Evolutionary conservation across 2,113 vertebrate genomes (phyloP), one percentile per base, ranked within the genome.

Genomic region (Prolemur simus): DNA sequence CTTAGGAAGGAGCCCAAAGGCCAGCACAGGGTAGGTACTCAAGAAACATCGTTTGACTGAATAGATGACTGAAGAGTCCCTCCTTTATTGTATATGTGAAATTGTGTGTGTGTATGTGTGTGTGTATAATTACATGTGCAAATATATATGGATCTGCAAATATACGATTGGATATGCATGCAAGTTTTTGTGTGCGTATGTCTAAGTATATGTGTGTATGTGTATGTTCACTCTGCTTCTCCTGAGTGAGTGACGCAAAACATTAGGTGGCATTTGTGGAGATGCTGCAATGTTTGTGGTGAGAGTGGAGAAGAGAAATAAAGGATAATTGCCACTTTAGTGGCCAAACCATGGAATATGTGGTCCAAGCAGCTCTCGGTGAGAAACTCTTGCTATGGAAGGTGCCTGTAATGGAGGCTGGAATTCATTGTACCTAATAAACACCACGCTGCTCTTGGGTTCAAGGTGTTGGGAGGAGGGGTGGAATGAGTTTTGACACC

Each of bases 271-370:
- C 89, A 89, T 91, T 93, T 94, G 89, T 96, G 80, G 92, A 93
- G 96, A 93, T 81, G n/a, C 56, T 83, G 32, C 80, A 21, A 63
- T 95, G 66, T 97, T 92, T 93, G 93, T 0, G 87, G 91, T 95
- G 87, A 94, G 45, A 66, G 68, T 83, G 87, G 96, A 94, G 68
- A 94, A 76, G 69, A 64, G n/a, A 91, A 96, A 86, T 77, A 88
- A 87, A 96, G 74, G 96, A 95, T 96, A 96, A 92, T 93, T 93
- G 80, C 86, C 74, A 91, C 49, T 89, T 93, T 80, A 78, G 91
- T 89, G 87, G 89, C 93, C 91, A 87, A 92, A 93, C 60, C 89
- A 54, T 91, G 96, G 91, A 81, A 83, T 68, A 68, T 87, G 83
- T 84, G 83, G 91, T 93, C 80, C 45, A 54, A 83, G 87, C 20